Percentiles rank a stretch among this genome's conserved stretches.
phyloP scores from a whole-genome alignment of 2,797 vertebrate genomes.

The Darevskia nairensis region DNA sequence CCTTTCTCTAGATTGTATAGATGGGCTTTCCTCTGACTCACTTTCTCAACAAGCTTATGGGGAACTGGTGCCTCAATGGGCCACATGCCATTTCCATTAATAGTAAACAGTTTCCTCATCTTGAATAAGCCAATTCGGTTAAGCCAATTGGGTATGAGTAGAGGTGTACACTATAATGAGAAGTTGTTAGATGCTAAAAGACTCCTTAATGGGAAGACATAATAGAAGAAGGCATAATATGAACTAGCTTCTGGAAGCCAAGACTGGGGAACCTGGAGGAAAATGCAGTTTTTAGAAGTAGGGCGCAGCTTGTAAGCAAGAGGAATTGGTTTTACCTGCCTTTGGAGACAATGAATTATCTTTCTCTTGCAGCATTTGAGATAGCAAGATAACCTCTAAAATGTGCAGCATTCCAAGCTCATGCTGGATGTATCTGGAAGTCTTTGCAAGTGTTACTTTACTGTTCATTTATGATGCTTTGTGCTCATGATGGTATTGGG shows the following conservation, averaged over 20 bases:
- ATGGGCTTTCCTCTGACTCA: background rate
- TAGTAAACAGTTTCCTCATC: background rate
- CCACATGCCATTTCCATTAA: background rate
- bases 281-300: background rate
- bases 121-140: conserved; percentile 17
- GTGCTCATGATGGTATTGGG: no score
- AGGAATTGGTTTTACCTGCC: background rate
- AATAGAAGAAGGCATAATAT: conserved; percentile 32
- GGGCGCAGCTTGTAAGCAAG: background rate
- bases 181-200: conserved; percentile 27
- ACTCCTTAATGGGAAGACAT: conserved; percentile 29
- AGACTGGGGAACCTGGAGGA: background rate
- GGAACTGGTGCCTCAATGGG: background rate
- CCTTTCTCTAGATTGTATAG: background rate
- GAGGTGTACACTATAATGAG: conserved; percentile 31
- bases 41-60: background rate
- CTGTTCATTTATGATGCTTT: no score
- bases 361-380: background rate
- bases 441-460: no score
- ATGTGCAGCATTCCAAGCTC: background rate
- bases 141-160: background rate
- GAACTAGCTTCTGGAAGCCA: background rate
- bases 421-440: background rate
- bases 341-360: background rate
- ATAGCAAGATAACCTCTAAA: background rate